These are phyloP conservation scores for Psilopsiagon aurifrons DNA, from an alignment of 2,113 vertebrate species.

Conservation along the genomic window DNA sequence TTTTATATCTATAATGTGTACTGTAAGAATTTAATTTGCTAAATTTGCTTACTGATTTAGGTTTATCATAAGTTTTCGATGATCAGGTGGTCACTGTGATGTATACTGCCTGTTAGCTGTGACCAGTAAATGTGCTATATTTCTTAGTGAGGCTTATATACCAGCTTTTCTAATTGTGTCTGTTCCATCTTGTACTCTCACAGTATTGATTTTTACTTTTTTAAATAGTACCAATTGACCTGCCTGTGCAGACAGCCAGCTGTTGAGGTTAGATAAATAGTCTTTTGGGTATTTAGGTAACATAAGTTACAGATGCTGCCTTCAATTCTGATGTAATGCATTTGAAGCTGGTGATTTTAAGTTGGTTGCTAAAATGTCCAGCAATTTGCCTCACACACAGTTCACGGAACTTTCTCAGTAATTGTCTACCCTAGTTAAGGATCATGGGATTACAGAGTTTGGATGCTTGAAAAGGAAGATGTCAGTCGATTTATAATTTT, in stretches of 20 bases:
- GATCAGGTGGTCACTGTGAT: neutral
- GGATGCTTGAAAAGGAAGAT: neutral
- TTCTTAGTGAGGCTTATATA: neutral
- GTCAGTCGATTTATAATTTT: neutral
- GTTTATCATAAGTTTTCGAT: neutral
- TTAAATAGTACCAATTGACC: neutral
- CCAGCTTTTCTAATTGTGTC: neutral
- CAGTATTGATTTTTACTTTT: neutral
- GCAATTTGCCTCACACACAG: neutral
- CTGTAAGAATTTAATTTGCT: neutral
- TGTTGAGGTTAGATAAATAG: neutral
- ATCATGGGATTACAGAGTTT: constrained; percentile 15
- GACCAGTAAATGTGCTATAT: neutral
- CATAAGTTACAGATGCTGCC: neutral
- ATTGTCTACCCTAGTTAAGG: neutral
- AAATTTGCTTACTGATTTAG: neutral
- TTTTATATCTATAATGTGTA: neutral
- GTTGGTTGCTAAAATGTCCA: neutral
- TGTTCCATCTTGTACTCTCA: neutral
- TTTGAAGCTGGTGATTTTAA: neutral
- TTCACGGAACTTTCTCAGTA: neutral
- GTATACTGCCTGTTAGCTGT: neutral
- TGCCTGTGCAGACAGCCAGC: neutral
- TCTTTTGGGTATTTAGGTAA: neutral
- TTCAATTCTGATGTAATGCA: neutral